Evolutionary conservation across 2,113 vertebrate species (phyloP).

Genomic region (Sander lucioperca): DNA sequence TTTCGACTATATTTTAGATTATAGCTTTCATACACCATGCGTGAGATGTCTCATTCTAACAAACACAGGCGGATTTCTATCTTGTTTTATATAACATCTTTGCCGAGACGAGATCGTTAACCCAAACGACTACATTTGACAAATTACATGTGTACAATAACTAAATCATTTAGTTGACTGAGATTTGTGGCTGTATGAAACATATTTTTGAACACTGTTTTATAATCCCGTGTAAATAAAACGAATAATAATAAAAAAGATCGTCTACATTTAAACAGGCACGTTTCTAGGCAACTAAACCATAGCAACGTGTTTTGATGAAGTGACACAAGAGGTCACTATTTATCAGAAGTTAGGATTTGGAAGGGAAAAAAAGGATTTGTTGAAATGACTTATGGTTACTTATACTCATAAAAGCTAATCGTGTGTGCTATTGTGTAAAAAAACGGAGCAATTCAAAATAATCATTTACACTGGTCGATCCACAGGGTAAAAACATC

Average conservation of each 20-base stretch:
- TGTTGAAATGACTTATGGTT: background rate
- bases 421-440: background rate
- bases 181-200: rapidly evolving
- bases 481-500: too few species aligned
- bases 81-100: slow-evolving; percentile 57
- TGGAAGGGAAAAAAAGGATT: background rate
- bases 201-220: background rate
- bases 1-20: too few species aligned
- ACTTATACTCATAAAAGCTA: background rate
- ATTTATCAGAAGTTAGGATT: slow-evolving; percentile 13
- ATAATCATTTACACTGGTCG: background rate
- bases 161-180: rapidly evolving
- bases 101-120: slow-evolving; percentile 13
- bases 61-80: slow-evolving; percentile 20
- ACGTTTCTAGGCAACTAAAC: slow-evolving; percentile 39
- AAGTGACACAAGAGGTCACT: slow-evolving; percentile 60
- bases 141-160: background rate
- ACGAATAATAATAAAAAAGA: background rate
- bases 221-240: background rate
- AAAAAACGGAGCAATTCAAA: background rate
- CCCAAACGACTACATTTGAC: background rate
- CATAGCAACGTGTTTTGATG: background rate
- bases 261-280: slow-evolving; percentile 45
- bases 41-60: background rate
- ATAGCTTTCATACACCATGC: background rate